Evolutionary conservation across 2,797 vertebrate genomes (phyloP), one percentile per base, ranked within the genome.

Genomic region (Propithecus perrieri): DNA sequence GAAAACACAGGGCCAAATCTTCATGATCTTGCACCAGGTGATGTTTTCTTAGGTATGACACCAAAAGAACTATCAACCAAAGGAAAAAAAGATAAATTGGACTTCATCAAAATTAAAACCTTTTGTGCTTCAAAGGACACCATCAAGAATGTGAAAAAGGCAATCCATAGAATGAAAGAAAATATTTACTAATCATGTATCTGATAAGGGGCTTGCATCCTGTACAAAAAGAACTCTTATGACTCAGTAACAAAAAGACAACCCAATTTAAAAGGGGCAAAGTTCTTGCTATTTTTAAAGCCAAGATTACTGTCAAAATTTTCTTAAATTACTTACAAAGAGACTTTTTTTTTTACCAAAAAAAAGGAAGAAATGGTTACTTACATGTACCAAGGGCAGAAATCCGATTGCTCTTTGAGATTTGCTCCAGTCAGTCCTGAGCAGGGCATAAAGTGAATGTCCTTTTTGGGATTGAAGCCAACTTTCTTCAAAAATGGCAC

Each of bases 401-500:
- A 98, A 48, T 99, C 99, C 7, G 99, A 99, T 67, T 99, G 99
- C 95, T 99, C 99, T 98, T 99, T 99, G 96, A 99, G 99, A 98
- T 99, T 99, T 97, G 99, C 99, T 94, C 99, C 99, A 4, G 99
- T 99, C 97, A 99, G 98, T 96, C 99, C 99, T 4, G 99, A 99
- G 98, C 99, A 99, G 80, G 99, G 99, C 99, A 99, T 99, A 98
- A 99, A 99, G 97, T 99, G 99, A 98, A 99, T 99, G 98, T 99
- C 99, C 98, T 99, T 99, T 98, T 99, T 99, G 75, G 99, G 99
- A 98, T 99, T 99, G 98, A 99, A 99, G 95, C 99, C 99, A 96
- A 99, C 99, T 98, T 99, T 99, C 99, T 99, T 99, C 98, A 99
- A 98, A 99, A 99, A 99, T 97, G 99, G 99, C 98, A 99, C 99